A percentile compares a stretch with the other conserved stretches of the same genome.
phyloP scores from a whole-genome alignment of 2,888 invertebrate species.

The Gymnocheta viridis region DNA sequence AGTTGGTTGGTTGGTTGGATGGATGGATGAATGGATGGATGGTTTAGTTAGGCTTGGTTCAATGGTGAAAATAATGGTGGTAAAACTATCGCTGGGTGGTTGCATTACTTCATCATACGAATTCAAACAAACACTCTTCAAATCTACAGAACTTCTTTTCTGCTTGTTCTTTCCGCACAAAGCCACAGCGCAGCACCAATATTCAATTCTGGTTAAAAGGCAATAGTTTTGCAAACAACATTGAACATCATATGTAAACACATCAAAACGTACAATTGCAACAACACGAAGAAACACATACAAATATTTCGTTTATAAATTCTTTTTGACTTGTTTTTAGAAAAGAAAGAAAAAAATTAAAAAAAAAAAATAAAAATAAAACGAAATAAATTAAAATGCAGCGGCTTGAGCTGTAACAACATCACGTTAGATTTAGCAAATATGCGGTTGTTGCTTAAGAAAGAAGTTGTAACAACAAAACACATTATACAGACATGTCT shows the following conservation, averaged over 20 bases:
- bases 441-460: conserved; percentile 21
- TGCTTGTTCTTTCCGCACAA: conserved; percentile 17
- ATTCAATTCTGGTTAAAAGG: conserved; percentile 31
- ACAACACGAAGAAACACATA: conserved; percentile 14
- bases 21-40: conserved; percentile 44
- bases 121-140: conserved; percentile 41
- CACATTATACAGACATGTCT: conserved; percentile 54
- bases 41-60: conserved; percentile 43
- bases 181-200: conserved; percentile 27
- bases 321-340: conserved; percentile 47
- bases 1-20: conserved; percentile 1
- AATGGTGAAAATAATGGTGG: conserved; percentile 57
- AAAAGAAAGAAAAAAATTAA: background rate
- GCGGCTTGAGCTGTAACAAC: conserved; percentile 63
- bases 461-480: conserved; percentile 26
- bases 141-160: background rate
- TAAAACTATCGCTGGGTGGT: conserved; percentile 43
- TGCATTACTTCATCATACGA: conserved; percentile 32
- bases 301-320: conserved; percentile 45
- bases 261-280: conserved; percentile 46
- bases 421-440: conserved; percentile 63
- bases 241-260: conserved; percentile 64
- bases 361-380: conserved; percentile 14
- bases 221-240: conserved; percentile 63
- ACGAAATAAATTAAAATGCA: conserved; percentile 67